Evolutionary conservation across 1,140 invertebrate genomes (phyloP).

Genomic region (Polypedilum pembai): DNA sequence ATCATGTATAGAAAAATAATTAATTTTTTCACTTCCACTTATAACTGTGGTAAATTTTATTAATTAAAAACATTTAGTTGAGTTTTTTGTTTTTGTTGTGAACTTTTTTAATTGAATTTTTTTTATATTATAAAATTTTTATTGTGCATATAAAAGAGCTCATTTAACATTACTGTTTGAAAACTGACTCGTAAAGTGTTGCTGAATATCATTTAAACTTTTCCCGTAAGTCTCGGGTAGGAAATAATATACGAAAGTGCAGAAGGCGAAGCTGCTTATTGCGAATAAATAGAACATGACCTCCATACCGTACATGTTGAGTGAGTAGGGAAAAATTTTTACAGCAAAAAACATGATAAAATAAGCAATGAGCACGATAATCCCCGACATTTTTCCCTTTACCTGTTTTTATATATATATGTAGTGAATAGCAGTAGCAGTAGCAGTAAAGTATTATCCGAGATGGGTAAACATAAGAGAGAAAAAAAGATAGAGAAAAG

Average conservation of each 20-base stretch:
- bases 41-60: too few species aligned
- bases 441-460: background rate
- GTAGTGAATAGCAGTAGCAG: background rate
- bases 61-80: too few species aligned
- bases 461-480: background rate
- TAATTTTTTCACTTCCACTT: too few species aligned
- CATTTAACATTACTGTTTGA: background rate
- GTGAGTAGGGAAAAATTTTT: conserved; percentile 52
- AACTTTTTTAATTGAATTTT: too few species aligned
- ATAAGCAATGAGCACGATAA: conserved; percentile 55
- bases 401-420: conserved; percentile 20
- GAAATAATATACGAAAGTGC: conserved; percentile 52
- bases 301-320: conserved; percentile 46
- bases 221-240: conserved; percentile 69
- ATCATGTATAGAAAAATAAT: too few species aligned
- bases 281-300: conserved; percentile 57
- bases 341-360: conserved; percentile 56
- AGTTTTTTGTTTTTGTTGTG: too few species aligned
- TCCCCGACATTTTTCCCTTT: conserved; percentile 46
- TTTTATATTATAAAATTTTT: background rate
- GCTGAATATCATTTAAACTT: conserved; percentile 51
- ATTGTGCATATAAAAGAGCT: background rate
- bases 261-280: conserved; percentile 49
- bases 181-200: conserved; percentile 39
- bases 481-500: conserved; percentile 1